A percentile compares a stretch with the other conserved stretches of the same genome.
These are phyloP conservation scores for Choloepus hoffmanni DNA, from an alignment of 2,113 vertebrate genomes.

Conservation along the genomic window DNA sequence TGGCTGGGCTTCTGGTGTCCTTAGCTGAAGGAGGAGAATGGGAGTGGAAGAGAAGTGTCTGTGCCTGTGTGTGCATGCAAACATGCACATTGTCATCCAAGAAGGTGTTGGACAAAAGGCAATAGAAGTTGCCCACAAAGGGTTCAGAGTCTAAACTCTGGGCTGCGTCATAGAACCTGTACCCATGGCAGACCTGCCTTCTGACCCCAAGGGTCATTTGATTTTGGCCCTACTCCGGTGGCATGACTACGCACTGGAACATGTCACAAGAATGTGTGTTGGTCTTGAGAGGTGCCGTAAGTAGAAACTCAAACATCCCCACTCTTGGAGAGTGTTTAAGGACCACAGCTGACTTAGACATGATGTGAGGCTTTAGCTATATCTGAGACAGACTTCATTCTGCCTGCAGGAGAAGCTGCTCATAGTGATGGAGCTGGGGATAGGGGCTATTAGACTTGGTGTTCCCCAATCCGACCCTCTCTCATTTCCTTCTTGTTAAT, in stretches of 20 bases:
- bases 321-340: background rate
- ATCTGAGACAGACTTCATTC: conserved; percentile 17
- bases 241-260: background rate
- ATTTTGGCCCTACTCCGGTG: background rate
- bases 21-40: background rate
- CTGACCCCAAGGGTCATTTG: background rate
- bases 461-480: background rate
- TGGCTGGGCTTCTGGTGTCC: background rate
- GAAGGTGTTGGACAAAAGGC: background rate
- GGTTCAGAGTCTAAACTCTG: background rate
- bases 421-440: background rate
- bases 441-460: background rate
- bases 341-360: background rate
- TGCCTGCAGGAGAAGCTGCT: background rate
- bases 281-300: background rate
- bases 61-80: background rate
- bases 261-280: background rate
- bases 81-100: background rate
- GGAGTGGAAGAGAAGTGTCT: background rate
- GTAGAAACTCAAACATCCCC: background rate
- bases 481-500: background rate
- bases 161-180: background rate
- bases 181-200: background rate
- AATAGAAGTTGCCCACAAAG: background rate
- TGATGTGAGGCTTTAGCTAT: background rate